Base-by-base conservation (phyloP, 2,797 vertebrate species). In the Clarias platycephalus region DNA sequence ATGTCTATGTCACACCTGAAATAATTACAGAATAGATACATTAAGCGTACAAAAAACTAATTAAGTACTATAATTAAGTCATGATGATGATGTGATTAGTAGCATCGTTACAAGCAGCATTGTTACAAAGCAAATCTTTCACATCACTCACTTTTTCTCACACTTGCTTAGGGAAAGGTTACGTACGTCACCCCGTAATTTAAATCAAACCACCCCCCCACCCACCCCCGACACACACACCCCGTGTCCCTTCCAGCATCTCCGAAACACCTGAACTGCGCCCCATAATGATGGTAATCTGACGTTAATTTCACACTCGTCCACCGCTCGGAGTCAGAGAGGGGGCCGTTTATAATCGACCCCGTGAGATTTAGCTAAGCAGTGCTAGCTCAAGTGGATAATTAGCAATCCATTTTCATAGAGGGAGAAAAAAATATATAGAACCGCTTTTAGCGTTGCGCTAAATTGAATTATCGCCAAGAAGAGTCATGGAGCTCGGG, bases 401-500 rank as follows among this genome's bases (percentile, higher is more conserved):
- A 84, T 84, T 78, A 78, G 83, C 63, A 78, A 78, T 68, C 53
- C 83, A 28, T 78, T 84, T 78, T 78, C 63, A 55, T 84, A 57
- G 7, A 68, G 7, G 22, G 5, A 22, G 20, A 24, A 31, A 20
- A 8, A 57, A 22, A 40, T 0, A 55, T 3, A 58, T 0, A 18
- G 13, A 24, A 16, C 15, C 26, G 72, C 74, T 31, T 20, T 76
- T 76, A 76, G 74, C 18, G 4, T 31, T 20, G 3, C 3, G 12
- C 57, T 62, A 62, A 78, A 78, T 62, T 78, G 5, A 78, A 78
- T 78, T 78, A 78, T 37, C 6, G 12, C 31, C 55, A 78, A 78
- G 34, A 78, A 78, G 57, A 62, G 31, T 62, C 57, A 37, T 13
- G 34, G 22, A 78, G 22, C 31, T 62, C 76, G 40, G 34, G 31